Evolutionary conservation across 2,888 invertebrate species (phyloP).

Genomic region (Saturnia pavonia): DNA sequence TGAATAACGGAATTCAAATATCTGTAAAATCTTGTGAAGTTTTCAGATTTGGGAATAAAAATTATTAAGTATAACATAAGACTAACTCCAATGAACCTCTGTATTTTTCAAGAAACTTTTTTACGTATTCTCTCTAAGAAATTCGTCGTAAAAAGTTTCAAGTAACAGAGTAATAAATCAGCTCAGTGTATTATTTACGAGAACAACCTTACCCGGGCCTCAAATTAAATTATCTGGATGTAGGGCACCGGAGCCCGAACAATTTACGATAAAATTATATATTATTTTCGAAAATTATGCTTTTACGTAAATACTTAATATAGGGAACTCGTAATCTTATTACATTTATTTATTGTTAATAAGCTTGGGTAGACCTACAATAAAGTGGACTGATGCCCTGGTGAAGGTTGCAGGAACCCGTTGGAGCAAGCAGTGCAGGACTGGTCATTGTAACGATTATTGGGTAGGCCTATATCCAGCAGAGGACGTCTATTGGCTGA

Average conservation of each 20-base stretch:
- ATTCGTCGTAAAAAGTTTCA: constrained; percentile 10
- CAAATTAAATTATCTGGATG: constrained; percentile 22
- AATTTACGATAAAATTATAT: constrained; percentile 6
- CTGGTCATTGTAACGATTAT: too few species aligned
- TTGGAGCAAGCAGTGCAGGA: too few species aligned
- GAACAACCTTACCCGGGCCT: constrained; percentile 19
- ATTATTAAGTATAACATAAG: background rate
- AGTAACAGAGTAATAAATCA: constrained; percentile 20
- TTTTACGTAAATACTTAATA: background rate
- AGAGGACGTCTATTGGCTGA: too few species aligned
- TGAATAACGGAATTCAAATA: too few species aligned
- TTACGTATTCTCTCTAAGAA: constrained; percentile 9
- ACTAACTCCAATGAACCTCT: background rate
- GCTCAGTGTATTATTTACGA: constrained; percentile 20
- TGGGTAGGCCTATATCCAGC: too few species aligned
- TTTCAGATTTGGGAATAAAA: background rate
- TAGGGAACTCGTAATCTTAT: background rate
- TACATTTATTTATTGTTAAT: background rate
- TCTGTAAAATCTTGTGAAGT: background rate
- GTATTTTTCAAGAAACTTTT: constrained; percentile 7
- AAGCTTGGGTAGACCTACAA: too few species aligned
- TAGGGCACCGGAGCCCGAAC: constrained; percentile 6
- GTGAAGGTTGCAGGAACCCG: too few species aligned
- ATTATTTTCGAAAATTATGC: background rate
- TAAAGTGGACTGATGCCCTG: too few species aligned